Conservation (phyloP, 1,140 invertebrate genomes). For the Sminthurides bifidus region DNA sequence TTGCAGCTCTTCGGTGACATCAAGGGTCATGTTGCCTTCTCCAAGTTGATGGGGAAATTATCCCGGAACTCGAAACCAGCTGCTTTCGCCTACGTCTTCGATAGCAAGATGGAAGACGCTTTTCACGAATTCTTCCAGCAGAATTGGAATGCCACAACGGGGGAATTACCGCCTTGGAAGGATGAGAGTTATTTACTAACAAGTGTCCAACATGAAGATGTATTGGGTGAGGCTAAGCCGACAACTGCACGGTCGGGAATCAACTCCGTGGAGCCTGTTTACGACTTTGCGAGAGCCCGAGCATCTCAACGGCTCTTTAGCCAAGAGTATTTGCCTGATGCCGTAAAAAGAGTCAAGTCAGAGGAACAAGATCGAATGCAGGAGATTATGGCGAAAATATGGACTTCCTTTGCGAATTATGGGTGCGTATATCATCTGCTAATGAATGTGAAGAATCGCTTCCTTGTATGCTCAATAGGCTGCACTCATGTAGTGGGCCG, state of each 20-base stretch:
- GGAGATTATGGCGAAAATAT: slow-evolving; percentile 9
- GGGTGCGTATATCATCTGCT: neutral
- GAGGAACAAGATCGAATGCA: neutral
- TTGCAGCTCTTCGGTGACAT: slow-evolving; percentile 16
- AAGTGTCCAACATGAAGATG: no score
- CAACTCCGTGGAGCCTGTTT: neutral
- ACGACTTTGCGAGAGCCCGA: neutral
- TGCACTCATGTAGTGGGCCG: no score
- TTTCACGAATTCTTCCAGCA: neutral
- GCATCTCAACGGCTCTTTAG: neutral
- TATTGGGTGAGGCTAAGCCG: no score
- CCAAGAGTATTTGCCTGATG: neutral
- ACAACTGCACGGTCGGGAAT: no score
- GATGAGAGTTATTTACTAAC: neutral
- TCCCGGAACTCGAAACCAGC: slow-evolving; percentile 1
- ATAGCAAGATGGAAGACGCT: neutral
- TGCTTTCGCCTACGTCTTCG: slow-evolving; percentile 6
- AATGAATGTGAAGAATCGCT: no score
- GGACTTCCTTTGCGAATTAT: slow-evolving; percentile 15
- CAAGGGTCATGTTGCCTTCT: slow-evolving; percentile 2
- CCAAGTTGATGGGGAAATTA: neutral
- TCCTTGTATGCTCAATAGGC: no score
- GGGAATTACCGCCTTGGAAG: neutral
- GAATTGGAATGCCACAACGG: neutral
- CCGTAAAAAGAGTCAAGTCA: neutral